Base-by-base conservation (phyloP, 2,888 invertebrate genomes). In the Cephus sareptanus region DNA sequence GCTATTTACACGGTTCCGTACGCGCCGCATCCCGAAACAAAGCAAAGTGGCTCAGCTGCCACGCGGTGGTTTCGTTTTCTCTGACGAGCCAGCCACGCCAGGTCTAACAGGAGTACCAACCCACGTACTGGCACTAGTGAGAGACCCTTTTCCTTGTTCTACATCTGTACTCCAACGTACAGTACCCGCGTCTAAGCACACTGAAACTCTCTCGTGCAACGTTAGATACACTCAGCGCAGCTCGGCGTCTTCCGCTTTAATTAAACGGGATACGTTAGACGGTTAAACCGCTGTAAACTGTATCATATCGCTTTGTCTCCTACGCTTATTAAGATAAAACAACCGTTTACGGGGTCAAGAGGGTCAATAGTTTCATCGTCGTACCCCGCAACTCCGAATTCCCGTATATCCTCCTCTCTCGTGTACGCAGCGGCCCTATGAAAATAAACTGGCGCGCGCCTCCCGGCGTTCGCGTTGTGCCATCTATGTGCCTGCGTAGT, bases 281-380 rank as follows among this genome's bases (percentile, higher is more conserved):
- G 82, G 80, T 85, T 84, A 84, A 86, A 83, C 82, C 80, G 80
- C 79, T 80, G 82, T 81, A 84, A 85, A 82, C 82, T 81, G 79
- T 79, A 81, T 81, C 81, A 81, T 83, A 82, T 81, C 75, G 71
- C 33, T 71, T 71, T 71, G 71, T 71, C 71, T 71, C 71, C 71
- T 78, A 77, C 83, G 82, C 83, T 86, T 80, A 85, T 87, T 86
- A 85, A 87, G 85, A 86, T 84, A 84, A 86, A 87, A 86, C 86
- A 86, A 87, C 86, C 85, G 82, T 85, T 85, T 84, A 83, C 84
- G 81, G 76, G 79, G 76, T 76, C 76, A 73, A 73, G 76, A 75
- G 80, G 85, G 82, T 85, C 84, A 83, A 84, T 85, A 34, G 80
- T 82, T 78, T 79, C 81, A 81, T 84, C 82, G 31, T 56, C 56